phyloP scores from a whole-genome alignment of 2,888 invertebrate species.

The Pantelozetes paolii region DNA sequence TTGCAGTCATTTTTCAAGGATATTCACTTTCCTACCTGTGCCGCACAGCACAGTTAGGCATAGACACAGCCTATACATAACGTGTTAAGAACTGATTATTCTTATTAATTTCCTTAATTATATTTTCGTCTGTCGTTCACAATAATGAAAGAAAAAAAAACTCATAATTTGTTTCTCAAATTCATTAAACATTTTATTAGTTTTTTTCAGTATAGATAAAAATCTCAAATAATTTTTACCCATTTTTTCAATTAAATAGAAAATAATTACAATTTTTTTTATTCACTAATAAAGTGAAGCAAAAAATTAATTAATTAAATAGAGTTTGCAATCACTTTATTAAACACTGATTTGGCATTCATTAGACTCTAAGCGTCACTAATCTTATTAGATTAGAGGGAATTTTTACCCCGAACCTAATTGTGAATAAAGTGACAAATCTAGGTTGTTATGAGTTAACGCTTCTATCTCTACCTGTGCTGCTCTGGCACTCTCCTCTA shows the following conservation, averaged over 20 bases:
- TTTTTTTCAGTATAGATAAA: not conserved
- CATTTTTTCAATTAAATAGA: not conserved
- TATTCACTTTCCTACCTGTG: not conserved
- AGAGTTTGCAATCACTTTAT: conserved; percentile 5
- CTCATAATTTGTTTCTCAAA: not conserved
- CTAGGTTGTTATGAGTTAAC: conserved; percentile 24
- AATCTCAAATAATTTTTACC: not conserved
- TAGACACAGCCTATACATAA: not conserved
- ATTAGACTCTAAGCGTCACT: conserved; percentile 5
- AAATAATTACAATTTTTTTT: not conserved
- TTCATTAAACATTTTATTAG: not conserved
- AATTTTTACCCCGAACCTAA: not conserved
- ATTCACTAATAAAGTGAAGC: not conserved
- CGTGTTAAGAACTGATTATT: not conserved
- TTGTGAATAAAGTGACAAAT: not conserved
- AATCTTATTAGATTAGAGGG: conserved; percentile 7
- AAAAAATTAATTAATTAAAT: conserved; percentile 4
- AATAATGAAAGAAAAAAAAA: not conserved
- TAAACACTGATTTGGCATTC: conserved; percentile 17
- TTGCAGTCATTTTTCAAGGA: not conserved
- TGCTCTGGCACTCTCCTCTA: not conserved
- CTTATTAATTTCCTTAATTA: not conserved
- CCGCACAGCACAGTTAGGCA: not conserved
- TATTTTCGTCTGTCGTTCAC: not conserved
- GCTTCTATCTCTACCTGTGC: conserved; percentile 4